These are phyloP conservation scores for Nomia melanderi DNA, from an alignment of 1,140 invertebrate genomes.

Conservation along the genomic window DNA sequence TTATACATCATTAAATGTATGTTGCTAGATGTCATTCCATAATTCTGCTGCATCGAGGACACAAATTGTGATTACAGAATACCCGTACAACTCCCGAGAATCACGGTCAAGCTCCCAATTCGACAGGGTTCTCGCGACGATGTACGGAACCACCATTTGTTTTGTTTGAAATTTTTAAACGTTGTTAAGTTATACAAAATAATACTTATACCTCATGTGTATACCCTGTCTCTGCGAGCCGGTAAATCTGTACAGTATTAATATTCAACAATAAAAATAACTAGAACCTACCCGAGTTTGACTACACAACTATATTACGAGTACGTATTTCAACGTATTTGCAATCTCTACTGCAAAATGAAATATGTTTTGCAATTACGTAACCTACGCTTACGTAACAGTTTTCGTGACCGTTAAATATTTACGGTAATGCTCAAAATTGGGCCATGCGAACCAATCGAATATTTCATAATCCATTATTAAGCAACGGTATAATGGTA, in stretches of 20 bases:
- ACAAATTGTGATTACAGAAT: constrained; percentile 30
- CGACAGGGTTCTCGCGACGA: constrained; percentile 68
- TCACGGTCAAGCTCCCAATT: constrained; percentile 69
- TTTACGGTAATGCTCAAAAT: background rate
- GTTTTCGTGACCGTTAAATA: background rate
- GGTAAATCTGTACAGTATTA: constrained; percentile 77
- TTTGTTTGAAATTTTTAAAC: constrained; percentile 46
- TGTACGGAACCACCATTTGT: constrained; percentile 61
- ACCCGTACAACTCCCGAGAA: constrained; percentile 71
- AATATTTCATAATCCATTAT: background rate
- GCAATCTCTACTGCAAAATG: background rate
- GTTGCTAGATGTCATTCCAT: constrained; percentile 76
- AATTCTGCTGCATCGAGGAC: constrained; percentile 76
- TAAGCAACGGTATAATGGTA: background rate
- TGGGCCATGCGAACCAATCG: background rate
- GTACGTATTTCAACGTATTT: background rate
- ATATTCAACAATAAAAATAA: constrained; percentile 72
- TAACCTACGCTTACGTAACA: constrained; percentile 20
- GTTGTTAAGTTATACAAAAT: constrained; percentile 46
- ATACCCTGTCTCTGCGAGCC: constrained; percentile 68
- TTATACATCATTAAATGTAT: constrained; percentile 66
- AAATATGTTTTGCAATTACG: background rate
- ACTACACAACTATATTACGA: background rate
- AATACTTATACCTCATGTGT: constrained; percentile 65
- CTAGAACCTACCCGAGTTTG: constrained; percentile 22